phyloP scores from a whole-genome alignment of 2,113 vertebrate genomes.

The Hyperopisus bebe region DNA sequence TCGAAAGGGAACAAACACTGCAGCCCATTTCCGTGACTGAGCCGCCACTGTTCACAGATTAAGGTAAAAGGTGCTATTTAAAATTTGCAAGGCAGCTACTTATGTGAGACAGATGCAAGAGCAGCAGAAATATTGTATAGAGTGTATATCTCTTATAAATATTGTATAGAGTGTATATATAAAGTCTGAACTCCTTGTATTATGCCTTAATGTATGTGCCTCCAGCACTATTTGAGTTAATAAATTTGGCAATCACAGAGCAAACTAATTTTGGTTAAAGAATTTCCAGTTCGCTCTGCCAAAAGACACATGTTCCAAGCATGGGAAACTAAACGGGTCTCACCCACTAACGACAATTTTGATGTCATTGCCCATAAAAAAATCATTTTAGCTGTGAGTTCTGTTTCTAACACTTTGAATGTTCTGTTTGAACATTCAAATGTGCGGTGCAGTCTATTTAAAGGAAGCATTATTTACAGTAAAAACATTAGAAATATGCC shows the following conservation, averaged over 20 bases:
- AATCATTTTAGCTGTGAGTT: not conserved
- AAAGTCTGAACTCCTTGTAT: not conserved
- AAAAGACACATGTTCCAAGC: not conserved
- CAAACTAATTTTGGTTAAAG: constrained; percentile 6
- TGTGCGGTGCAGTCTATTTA: not conserved
- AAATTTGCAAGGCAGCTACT: not conserved
- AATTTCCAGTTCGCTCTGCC: not conserved
- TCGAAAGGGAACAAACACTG: not conserved
- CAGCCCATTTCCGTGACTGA: not conserved
- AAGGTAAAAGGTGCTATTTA: not conserved
- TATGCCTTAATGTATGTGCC: not conserved
- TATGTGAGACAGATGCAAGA: not conserved
- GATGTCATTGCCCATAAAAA: not conserved
- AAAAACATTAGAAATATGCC: not conserved
- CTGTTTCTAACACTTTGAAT: not conserved
- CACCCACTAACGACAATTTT: not conserved
- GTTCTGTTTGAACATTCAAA: not conserved
- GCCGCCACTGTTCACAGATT: not conserved
- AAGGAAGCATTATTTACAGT: not conserved
- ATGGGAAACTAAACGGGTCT: constrained; percentile 2
- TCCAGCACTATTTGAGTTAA: not conserved
- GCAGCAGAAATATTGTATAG: not conserved
- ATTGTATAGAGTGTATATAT: not conserved
- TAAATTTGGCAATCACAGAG: constrained; percentile 3
- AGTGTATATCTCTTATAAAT: not conserved